phyloP scores from a whole-genome alignment of 2,113 vertebrate genomes.

The Anoplopoma fimbria region DNA sequence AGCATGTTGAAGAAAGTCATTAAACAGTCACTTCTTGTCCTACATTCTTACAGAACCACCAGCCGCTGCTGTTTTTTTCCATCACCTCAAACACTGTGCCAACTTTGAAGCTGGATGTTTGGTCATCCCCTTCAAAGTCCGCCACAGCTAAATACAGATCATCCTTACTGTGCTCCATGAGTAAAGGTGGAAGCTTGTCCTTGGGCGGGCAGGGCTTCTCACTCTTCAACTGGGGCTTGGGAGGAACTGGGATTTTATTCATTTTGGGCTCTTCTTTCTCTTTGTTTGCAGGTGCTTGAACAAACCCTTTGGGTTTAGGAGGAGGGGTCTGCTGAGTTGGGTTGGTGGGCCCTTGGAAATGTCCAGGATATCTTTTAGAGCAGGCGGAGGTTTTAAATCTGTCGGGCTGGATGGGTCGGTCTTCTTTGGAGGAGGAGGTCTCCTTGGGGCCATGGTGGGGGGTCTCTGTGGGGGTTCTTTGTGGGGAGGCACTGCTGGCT shows the following conservation, averaged over 20 bases:
- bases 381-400: constrained; percentile 77
- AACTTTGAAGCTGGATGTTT: constrained; percentile 93
- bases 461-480: constrained; percentile 88
- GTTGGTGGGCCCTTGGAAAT: constrained; percentile 55
- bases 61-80: constrained; percentile 93
- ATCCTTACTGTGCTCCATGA: constrained; percentile 85
- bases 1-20: too few species aligned
- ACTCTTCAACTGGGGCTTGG: constrained; percentile 83
- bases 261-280: constrained; percentile 87
- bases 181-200: constrained; percentile 76
- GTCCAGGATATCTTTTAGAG: constrained; percentile 82
- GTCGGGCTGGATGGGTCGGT: constrained; percentile 69
- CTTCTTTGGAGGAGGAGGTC: constrained; percentile 97
- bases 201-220: constrained; percentile 87
- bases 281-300: constrained; percentile 54
- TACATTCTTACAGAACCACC: constrained; percentile 98
- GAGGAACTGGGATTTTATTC: constrained; percentile 83
- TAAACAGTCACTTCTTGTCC: too few species aligned
- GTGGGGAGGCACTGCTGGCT: constrained; percentile 71
- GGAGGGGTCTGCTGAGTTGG: constrained; percentile 89
- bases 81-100: constrained; percentile 95
- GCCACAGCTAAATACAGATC: constrained; percentile 95
- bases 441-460: constrained; percentile 85
- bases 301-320: constrained; percentile 91
- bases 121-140: constrained; percentile 95